Base-by-base conservation (phyloP, 2,113 vertebrate species). In the Sinosuthora webbiana region DNA sequence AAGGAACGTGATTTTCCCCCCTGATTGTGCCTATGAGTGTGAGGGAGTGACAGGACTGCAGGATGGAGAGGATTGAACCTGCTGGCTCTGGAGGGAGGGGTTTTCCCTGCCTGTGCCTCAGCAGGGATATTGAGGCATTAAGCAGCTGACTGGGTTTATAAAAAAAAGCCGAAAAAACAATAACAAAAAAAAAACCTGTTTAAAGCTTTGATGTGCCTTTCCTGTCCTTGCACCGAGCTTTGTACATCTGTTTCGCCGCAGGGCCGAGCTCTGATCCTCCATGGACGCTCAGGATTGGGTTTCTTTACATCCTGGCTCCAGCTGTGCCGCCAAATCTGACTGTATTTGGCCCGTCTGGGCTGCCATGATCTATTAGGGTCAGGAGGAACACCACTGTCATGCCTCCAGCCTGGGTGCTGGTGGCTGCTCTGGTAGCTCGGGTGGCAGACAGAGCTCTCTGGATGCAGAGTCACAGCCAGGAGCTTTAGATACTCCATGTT, bases 21-120 rank as follows among this genome's bases (percentile, higher is more conserved):
- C 52, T 13, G 27, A 8, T 8, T 9, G 7, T 30, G 27, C 13
- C 5, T 35, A 3, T 0, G 1, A 24, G 52, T n/a, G 15, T 5
- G n/a, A 33, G 2, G 2, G 3, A 65, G 22, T 2, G 7, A 28
- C 3, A 3, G 74, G 44, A 35, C 33, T 60, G 41, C 41, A 21
- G 49, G 57, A 37, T n/a, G 50, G 39, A 45, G 49, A 45, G 6
- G 68, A 8, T 55, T 68, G 53, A 41, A 63, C 35, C 64, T 11
- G 1, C 15, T 55, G 64, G 49, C 44, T 71, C 44, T 17, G 30
- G 25, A 42, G 31, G n/a, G 33, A 10, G 20, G 28, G 19, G 8
- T 64, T 77, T 77, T 73, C 41, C 33, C 35, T 73, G 44, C 28
- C 31, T 1, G 0, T 73, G 35, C 64, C 53, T 69, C 55, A 25